Evolutionary conservation across 2,888 invertebrate genomes (phyloP).

Genomic region (Yponomeuta evonymella): DNA sequence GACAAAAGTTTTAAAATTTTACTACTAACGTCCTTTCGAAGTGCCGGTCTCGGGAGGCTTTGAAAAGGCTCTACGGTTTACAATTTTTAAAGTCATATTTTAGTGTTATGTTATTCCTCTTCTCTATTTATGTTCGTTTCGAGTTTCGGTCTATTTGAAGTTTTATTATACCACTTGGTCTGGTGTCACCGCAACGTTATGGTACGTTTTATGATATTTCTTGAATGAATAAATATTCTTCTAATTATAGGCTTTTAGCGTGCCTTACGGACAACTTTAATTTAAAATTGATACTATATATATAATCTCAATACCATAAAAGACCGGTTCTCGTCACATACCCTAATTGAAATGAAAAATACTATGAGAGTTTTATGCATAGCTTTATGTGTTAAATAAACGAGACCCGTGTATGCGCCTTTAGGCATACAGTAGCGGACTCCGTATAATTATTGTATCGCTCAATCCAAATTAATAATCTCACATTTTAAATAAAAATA

Average conservation of each 20-base stretch:
- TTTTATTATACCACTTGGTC: constrained; percentile 38
- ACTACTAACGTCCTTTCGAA: constrained; percentile 15
- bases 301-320: background rate
- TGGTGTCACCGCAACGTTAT: constrained; percentile 51
- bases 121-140: constrained; percentile 55
- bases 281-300: background rate
- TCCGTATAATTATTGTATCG: constrained; percentile 10
- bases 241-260: constrained; percentile 3
- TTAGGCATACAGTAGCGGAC: constrained; percentile 21
- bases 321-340: background rate
- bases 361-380: background rate
- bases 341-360: background rate
- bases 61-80: constrained; percentile 49
- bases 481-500: constrained; percentile 7
- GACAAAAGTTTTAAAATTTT: constrained; percentile 48
- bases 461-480: background rate
- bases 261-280: background rate
- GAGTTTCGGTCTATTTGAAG: constrained; percentile 32
- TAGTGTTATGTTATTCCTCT: constrained; percentile 31
- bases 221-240: background rate
- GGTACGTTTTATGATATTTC: background rate
- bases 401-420: constrained; percentile 12
- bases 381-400: background rate
- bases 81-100: constrained; percentile 59
- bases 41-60: constrained; percentile 17